Evolutionary conservation across 2,113 vertebrate species (phyloP), one percentile per base, ranked within the genome.

Genomic region (Erinaceus europaeus): DNA sequence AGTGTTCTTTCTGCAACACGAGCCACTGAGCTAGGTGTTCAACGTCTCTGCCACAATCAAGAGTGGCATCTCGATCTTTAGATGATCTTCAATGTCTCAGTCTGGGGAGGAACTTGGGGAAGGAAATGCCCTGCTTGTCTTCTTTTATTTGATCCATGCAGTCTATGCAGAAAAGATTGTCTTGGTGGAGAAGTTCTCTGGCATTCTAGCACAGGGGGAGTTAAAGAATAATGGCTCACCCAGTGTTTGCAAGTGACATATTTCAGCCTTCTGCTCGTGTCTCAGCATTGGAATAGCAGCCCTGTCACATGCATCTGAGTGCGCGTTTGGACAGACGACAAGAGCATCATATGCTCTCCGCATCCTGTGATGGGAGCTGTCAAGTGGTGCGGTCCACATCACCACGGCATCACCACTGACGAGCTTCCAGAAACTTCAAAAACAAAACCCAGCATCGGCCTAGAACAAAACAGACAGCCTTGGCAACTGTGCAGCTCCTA

Each of bases 241-340:
- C 74, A 79, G 77, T 90, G 78, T 93, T 89, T 91, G 83, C 71
- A 77, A 90, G 84, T 84, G 92, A 71, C 89, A 75, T 50, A 86
- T 89, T 92, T 89, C 77, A 74, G 65, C 87, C 88, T 93, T 94
- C 87, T 94, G 91, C 44, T 91, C 94, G 83, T 89, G 91, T 94
- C 87, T 89, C 69, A 86, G 73, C 34, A 61, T 59, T 74, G 69
- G 89, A 89, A 74, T 86, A 88, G 76, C 77, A 86, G 77, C 69
- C 68, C 52, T 42, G 90, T 82, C 86, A 44, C 86, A 77, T 88
- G 80, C 88, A 90, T 87, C 81, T 21, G 21, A 80, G 36, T 52
- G 81, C 91, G 57, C 20, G 69, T 85, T 92, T 92, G 84, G 87
- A 92, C 32, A 86, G 73, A 86, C 69, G 89, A 93, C 81, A 94